Conservation (phyloP, 2,888 invertebrate species). For the Ditylenchus weischeri region DNA sequence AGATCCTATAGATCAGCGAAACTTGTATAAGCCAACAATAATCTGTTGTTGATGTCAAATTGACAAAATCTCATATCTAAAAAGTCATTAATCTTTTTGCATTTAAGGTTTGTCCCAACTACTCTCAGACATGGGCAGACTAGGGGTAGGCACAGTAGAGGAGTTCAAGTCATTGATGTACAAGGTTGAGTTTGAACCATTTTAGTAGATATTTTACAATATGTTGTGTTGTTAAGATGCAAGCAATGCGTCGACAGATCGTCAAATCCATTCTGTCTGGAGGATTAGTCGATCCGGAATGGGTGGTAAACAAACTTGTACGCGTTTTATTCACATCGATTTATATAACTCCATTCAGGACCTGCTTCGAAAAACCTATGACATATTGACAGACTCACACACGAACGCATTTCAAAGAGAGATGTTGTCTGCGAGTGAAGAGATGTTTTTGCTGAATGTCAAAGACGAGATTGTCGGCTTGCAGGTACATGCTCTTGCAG, state of each 20-base stretch:
- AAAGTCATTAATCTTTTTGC: not conserved
- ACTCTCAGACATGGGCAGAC: conserved; percentile 1
- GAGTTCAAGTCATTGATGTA: conserved; percentile 48
- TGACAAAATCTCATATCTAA: too few relatives aligned
- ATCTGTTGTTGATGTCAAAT: too few relatives aligned
- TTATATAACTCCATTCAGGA: not conserved
- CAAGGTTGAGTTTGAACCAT: conserved; percentile 27
- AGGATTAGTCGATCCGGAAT: conserved; percentile 23
- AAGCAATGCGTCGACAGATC: conserved; percentile 44
- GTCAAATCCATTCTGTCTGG: conserved; percentile 36
- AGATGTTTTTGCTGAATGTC: conserved; percentile 47
- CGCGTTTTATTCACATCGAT: too few relatives aligned
- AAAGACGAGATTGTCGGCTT: conserved; percentile 52
- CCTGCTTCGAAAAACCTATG: conserved; percentile 32
- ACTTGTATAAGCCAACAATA: too few relatives aligned
- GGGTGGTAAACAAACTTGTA: conserved; percentile 12
- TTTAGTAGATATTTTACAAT: too few relatives aligned
- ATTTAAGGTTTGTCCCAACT: conserved; percentile 2
- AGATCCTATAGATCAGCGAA: too few relatives aligned
- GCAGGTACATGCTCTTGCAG: conserved; percentile 31
- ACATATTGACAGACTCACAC: conserved; percentile 42
- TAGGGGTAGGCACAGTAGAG: conserved; percentile 36
- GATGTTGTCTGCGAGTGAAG: conserved; percentile 38
- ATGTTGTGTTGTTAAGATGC: conserved; percentile 41
- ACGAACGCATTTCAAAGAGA: conserved; percentile 39